Percentiles rank a stretch among this genome's conserved stretches.
These are phyloP conservation scores for Thalassaphorura encarpata DNA, from an alignment of 1,140 invertebrate genomes.

Conservation along the genomic window DNA sequence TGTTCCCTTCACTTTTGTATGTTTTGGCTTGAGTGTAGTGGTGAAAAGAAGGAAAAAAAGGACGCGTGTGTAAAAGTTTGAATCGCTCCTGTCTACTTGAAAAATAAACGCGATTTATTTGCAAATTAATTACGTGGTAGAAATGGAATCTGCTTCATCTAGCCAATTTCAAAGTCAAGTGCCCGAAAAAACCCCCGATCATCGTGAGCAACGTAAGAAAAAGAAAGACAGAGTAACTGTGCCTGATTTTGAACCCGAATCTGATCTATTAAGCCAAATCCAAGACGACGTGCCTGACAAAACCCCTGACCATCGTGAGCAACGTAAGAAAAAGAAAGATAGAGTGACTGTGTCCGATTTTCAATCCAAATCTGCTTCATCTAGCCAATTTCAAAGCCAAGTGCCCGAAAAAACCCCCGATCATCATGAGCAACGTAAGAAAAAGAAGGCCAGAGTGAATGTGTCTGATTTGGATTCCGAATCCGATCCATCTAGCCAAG, in stretches of 20 bases:
- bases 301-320: not conserved
- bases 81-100: no score
- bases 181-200: no score
- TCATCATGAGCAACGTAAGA: not conserved
- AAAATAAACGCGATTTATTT: no score
- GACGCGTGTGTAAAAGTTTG: no score
- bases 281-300: not conserved
- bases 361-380: not conserved
- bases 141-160: not conserved
- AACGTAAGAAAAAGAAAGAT: not conserved
- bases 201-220: no score
- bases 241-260: not conserved
- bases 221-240: no score
- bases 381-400: not conserved
- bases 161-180: not conserved
- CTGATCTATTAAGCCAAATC: not conserved
- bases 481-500: not conserved
- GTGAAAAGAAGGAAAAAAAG: no score
- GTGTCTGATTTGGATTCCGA: not conserved
- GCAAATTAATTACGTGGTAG: no score
- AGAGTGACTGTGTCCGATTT: not conserved
- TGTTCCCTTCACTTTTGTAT: no score
- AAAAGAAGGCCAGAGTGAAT: not conserved
- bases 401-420: not conserved
- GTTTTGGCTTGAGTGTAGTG: no score